phyloP scores from a whole-genome alignment of 2,888 invertebrate genomes.

The Andrena praecox region DNA sequence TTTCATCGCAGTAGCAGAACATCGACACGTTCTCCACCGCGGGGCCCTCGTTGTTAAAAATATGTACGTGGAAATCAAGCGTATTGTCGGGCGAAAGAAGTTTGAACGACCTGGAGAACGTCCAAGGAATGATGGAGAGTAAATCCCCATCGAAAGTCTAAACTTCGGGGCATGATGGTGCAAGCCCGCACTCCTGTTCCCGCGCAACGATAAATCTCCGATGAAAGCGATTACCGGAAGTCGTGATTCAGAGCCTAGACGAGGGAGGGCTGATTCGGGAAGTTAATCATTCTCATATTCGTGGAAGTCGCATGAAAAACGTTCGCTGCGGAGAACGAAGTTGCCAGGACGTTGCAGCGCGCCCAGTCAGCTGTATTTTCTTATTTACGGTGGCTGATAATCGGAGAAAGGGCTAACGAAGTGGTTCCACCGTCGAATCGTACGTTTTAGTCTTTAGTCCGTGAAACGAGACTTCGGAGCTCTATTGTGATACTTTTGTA shows the following conservation, averaged over 20 bases:
- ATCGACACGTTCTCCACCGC: too few species aligned
- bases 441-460: not conserved
- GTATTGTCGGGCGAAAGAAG: not conserved
- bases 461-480: not conserved
- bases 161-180: not conserved
- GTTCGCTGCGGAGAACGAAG: not conserved
- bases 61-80: not conserved
- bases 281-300: not conserved
- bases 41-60: not conserved
- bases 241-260: not conserved
- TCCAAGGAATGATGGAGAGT: conserved; percentile 6
- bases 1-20: too few species aligned
- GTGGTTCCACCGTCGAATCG: not conserved
- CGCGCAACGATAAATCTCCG: conserved; percentile 2
- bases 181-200: not conserved
- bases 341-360: not conserved
- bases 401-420: not conserved
- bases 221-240: conserved; percentile 1
- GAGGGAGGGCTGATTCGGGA: conserved; percentile 4
- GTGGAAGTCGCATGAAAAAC: not conserved
- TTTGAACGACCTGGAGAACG: not conserved
- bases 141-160: conserved; percentile 7
- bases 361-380: not conserved
- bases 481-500: not conserved
- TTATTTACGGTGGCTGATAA: conserved; percentile 1